Evolutionary conservation across 2,888 invertebrate species (phyloP).

Genomic region (Acleris cristana): DNA sequence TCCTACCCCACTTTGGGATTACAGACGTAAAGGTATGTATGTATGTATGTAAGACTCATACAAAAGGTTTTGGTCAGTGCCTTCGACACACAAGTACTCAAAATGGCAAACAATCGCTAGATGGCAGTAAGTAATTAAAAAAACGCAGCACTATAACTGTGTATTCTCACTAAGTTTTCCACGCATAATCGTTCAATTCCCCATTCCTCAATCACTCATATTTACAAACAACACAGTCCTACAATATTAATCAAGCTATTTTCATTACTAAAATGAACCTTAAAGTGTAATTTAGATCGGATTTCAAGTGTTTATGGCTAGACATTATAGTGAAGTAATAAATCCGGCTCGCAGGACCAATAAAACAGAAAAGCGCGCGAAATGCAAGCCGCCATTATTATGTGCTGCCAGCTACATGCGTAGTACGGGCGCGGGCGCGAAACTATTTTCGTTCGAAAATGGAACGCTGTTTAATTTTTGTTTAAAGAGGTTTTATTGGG

Average conservation of each 20-base stretch:
- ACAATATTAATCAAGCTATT: slow-evolving; percentile 28
- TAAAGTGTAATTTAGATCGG: slow-evolving; percentile 62
- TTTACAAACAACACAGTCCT: too few relatives aligned
- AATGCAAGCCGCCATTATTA: slow-evolving; percentile 46
- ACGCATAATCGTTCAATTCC: too few relatives aligned
- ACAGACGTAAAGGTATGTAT: too few relatives aligned
- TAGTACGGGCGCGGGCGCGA: slow-evolving; percentile 6
- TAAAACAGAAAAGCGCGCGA: slow-evolving; percentile 59
- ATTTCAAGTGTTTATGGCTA: slow-evolving; percentile 66
- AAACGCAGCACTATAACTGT: too few relatives aligned
- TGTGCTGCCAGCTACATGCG: slow-evolving; percentile 29
- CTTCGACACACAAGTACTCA: too few relatives aligned
- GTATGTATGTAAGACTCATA: too few relatives aligned
- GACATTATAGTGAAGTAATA: slow-evolving; percentile 59
- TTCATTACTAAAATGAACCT: slow-evolving; percentile 51
- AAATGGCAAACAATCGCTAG: too few relatives aligned
- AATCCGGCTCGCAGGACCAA: slow-evolving; percentile 68
- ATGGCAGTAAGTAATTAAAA: too few relatives aligned
- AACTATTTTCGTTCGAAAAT: slow-evolving; percentile 10
- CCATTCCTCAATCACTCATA: too few relatives aligned
- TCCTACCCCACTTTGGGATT: too few relatives aligned
- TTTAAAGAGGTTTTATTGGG: background rate
- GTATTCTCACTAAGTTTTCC: too few relatives aligned
- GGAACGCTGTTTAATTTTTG: background rate
- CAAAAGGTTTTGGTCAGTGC: too few relatives aligned